Conservation (phyloP, 2,797 vertebrate genomes). For the Xenops minutus region DNA sequence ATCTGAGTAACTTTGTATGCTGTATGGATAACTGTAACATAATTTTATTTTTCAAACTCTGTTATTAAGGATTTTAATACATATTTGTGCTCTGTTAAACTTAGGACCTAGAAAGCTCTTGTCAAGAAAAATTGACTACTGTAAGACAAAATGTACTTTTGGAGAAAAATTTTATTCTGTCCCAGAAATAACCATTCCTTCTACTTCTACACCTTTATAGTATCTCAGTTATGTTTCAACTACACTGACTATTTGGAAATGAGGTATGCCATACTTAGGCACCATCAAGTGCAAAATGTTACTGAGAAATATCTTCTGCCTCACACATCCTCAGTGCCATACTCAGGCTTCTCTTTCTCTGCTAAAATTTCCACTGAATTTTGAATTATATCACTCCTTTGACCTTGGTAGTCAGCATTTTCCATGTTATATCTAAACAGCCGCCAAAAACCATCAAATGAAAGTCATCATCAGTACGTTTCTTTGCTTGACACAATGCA, state of each 20-base stretch:
- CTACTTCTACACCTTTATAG: background rate
- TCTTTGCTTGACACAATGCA: background rate
- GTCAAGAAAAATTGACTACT: background rate
- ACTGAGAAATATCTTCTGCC: background rate
- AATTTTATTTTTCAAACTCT: background rate
- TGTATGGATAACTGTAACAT: background rate
- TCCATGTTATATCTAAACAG: background rate
- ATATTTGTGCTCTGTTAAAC: background rate
- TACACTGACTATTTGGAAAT: background rate
- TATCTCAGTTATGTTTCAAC: background rate
- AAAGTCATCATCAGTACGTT: background rate
- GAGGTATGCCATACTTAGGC: background rate
- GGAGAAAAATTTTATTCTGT: background rate
- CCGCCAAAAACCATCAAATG: background rate
- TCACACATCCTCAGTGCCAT: background rate
- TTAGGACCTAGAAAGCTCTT: background rate
- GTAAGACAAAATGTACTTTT: background rate
- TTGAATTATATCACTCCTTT: background rate
- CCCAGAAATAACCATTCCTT: background rate
- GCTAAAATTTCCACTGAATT: background rate
- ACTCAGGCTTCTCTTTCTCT: background rate
- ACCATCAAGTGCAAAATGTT: background rate
- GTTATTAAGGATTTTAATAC: background rate
- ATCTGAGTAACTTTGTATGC: background rate
- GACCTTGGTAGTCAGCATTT: background rate